Evolutionary conservation across 2,888 invertebrate genomes (phyloP).

Genomic region (Lepidonotus clava): DNA sequence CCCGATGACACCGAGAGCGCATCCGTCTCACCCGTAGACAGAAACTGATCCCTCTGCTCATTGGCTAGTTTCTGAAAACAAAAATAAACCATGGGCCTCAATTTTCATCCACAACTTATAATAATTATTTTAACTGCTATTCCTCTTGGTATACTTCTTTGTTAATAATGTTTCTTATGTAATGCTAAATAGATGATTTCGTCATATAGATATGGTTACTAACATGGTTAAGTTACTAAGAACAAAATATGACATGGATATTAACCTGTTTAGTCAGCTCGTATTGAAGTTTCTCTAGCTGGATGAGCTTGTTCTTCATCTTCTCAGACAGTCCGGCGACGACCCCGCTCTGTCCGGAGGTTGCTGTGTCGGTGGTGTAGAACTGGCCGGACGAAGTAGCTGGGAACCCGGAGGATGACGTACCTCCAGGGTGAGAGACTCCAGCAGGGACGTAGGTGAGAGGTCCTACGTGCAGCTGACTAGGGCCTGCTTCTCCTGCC

Average conservation of each 20-base stretch:
- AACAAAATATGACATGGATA: too few species aligned
- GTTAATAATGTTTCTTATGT: too few species aligned
- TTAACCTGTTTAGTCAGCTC: slow-evolving; percentile 77
- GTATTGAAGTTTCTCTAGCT: slow-evolving; percentile 78
- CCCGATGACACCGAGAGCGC: not conserved
- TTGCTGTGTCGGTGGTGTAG: not conserved
- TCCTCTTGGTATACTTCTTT: too few species aligned
- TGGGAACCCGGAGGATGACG: not conserved
- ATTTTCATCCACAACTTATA: too few species aligned
- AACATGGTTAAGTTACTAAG: too few species aligned
- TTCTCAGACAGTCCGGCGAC: slow-evolving; percentile 41
- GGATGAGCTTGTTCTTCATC: slow-evolving; percentile 68
- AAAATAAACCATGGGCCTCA: too few species aligned
- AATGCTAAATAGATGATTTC: too few species aligned
- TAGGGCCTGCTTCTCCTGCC: not conserved
- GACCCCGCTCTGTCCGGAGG: not conserved
- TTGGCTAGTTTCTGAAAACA: slow-evolving; percentile 71
- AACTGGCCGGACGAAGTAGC: not conserved
- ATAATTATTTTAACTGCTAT: too few species aligned
- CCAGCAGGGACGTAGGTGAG: slow-evolving; percentile 40
- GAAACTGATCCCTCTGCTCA: slow-evolving; percentile 66
- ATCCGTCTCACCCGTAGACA: slow-evolving; percentile 20
- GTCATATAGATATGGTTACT: too few species aligned
- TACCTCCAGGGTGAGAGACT: not conserved
- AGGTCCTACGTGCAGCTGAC: not conserved